Percentiles rank a stretch among this genome's conserved stretches.
phyloP scores from a whole-genome alignment of 1,140 invertebrate species.

The Apis laboriosa region DNA sequence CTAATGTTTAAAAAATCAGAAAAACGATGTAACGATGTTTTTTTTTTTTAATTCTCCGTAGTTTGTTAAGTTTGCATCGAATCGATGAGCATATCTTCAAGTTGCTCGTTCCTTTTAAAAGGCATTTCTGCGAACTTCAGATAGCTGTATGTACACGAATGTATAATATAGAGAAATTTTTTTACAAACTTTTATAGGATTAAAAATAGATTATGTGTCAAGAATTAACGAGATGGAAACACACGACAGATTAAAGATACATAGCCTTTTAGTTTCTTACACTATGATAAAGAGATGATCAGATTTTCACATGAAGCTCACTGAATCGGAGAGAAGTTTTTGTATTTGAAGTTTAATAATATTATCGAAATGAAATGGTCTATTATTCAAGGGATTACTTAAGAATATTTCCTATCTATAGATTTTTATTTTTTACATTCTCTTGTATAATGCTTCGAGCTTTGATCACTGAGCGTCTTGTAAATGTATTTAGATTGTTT shows the following conservation, averaged over 20 bases:
- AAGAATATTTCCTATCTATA: background rate
- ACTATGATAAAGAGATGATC: background rate
- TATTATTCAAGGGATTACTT: background rate
- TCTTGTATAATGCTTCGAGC: conserved; percentile 4
- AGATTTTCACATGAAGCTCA: background rate
- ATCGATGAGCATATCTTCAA: background rate
- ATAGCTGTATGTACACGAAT: background rate
- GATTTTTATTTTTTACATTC: conserved; percentile 17
- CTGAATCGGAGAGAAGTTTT: background rate
- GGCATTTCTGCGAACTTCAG: too few relatives aligned
- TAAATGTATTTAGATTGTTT: conserved; percentile 24
- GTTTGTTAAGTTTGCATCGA: background rate
- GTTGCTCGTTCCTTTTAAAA: background rate
- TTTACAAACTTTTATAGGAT: background rate
- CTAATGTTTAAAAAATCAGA: background rate
- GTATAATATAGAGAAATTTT: background rate
- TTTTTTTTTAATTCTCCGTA: background rate
- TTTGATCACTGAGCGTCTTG: conserved; percentile 14
- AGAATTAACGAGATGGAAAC: background rate
- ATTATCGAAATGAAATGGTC: background rate
- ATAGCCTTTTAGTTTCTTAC: background rate
- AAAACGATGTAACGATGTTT: background rate
- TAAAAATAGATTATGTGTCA: background rate
- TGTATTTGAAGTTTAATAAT: background rate
- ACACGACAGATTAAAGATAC: background rate